A percentile compares a stretch with the other conserved stretches of the same genome.
phyloP scores from a whole-genome alignment of 2,888 invertebrate species.

The Yponomeuta sedellus region DNA sequence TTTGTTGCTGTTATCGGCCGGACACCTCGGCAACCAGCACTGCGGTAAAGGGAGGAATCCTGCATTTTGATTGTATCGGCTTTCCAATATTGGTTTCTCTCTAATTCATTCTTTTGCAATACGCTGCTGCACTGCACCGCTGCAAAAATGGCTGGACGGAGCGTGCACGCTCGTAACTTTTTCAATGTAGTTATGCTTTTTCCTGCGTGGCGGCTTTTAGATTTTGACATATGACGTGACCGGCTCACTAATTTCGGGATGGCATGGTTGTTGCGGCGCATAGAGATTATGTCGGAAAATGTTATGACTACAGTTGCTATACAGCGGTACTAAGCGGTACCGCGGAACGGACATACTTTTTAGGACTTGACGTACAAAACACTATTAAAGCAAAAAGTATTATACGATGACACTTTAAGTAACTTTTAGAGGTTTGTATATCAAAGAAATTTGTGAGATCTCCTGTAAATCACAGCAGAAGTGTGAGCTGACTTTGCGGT shows the following conservation, averaged over 20 bases:
- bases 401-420: too few relatives aligned
- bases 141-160: background rate
- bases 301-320: too few relatives aligned
- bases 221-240: background rate
- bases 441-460: too few relatives aligned
- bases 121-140: background rate
- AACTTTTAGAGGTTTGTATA: too few relatives aligned
- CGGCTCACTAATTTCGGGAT: background rate
- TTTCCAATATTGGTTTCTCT: background rate
- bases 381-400: too few relatives aligned
- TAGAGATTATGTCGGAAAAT: background rate
- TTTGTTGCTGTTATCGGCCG: background rate
- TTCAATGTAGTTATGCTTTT: background rate
- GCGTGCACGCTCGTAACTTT: background rate
- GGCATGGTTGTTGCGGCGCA: background rate
- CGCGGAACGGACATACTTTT: too few relatives aligned
- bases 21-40: background rate
- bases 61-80: slow-evolving; percentile 10
- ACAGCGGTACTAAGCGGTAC: too few relatives aligned
- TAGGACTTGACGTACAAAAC: too few relatives aligned
- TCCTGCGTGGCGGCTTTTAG: background rate
- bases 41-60: background rate
- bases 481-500: too few relatives aligned
- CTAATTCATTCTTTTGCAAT: slow-evolving; percentile 5
- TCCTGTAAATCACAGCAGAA: too few relatives aligned